Conservation (phyloP, 2,797 vertebrate genomes). For the Falco berigora region DNA sequence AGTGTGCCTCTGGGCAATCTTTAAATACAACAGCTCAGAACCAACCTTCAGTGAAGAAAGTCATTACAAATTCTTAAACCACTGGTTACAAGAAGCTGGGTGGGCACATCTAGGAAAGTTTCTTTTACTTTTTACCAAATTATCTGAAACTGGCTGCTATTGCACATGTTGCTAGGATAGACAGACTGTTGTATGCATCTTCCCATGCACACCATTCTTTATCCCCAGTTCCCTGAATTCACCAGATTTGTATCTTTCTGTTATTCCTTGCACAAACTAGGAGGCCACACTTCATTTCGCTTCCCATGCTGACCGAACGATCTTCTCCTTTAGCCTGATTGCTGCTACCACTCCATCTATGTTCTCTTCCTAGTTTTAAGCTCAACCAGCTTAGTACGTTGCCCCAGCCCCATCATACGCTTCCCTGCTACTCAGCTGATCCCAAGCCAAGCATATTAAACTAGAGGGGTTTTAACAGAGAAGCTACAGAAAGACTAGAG, state of each 20-base stretch:
- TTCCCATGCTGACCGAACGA: background rate
- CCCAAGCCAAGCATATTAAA: background rate
- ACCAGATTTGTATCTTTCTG: background rate
- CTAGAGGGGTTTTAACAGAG: background rate
- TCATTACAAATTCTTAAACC: background rate
- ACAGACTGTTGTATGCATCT: background rate
- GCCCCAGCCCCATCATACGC: background rate
- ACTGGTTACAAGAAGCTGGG: background rate
- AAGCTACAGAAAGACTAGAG: background rate
- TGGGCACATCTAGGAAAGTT: background rate
- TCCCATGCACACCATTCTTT: background rate
- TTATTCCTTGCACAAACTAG: background rate
- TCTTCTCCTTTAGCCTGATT: background rate
- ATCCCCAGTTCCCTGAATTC: background rate
- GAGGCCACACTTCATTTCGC: background rate
- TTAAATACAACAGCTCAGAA: background rate
- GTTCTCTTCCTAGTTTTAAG: background rate
- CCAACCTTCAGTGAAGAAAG: background rate
- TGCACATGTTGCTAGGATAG: background rate
- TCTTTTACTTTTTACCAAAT: background rate
- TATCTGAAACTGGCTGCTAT: background rate
- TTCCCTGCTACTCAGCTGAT: background rate
- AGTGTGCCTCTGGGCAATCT: background rate
- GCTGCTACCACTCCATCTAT: too few species aligned
- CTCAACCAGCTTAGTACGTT: background rate